Evolutionary conservation across 2,113 vertebrate genomes (phyloP).

Genomic region (Mustela lutreola): DNA sequence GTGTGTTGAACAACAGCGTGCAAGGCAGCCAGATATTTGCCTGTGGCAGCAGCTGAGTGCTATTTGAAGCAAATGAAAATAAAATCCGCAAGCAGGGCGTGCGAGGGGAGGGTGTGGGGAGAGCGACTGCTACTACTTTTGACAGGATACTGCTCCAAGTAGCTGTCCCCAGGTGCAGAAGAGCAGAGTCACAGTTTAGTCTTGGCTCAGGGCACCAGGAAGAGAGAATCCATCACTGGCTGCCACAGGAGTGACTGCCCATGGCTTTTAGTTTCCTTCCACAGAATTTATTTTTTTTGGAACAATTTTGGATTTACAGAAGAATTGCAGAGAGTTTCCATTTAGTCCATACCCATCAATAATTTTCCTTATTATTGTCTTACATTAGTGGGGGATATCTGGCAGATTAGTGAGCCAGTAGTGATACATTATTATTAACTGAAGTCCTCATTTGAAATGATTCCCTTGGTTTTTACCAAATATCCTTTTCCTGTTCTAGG

Average conservation of each 20-base stretch:
- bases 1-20: slow-evolving; percentile 33
- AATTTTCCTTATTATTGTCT: neutral
- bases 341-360: no score
- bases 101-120: neutral
- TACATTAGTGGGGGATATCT: neutral
- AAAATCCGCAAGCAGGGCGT: neutral
- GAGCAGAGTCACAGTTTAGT: neutral
- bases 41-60: slow-evolving; percentile 33
- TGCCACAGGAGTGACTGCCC: neutral
- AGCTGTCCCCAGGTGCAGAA: neutral
- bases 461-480: neutral
- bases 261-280: neutral
- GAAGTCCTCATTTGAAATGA: neutral
- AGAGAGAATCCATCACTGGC: neutral
- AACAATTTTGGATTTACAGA: neutral
- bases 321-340: neutral
- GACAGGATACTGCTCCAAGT: neutral
- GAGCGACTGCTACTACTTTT: accelerated
- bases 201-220: neutral
- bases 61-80: slow-evolving; percentile 48
- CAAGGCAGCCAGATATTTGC: slow-evolving; percentile 18
- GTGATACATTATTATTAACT: neutral
- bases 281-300: neutral
- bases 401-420: neutral
- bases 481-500: neutral